Base-by-base conservation (phyloP, 2,113 vertebrate genomes). In the Pagrus major region DNA sequence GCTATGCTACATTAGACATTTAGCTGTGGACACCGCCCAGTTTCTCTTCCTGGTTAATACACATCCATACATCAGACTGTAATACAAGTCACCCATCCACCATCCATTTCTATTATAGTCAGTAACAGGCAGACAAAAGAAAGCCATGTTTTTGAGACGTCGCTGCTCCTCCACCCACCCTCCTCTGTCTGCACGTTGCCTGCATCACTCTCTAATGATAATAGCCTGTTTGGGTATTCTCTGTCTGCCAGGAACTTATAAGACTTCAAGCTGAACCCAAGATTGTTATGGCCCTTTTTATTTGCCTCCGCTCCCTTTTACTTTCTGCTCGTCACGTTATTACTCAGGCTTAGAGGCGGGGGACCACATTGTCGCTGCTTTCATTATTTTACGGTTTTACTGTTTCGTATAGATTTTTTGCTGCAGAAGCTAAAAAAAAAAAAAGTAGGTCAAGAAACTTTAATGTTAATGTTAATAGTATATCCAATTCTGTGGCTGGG, bases 391-490 rank as follows among this genome's bases (percentile, higher is more conserved):
- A 33, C 77, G 66, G 44, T 77, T n/a, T n/a, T n/a, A n/a, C n/a
- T 83, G 69, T 81, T 79, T 77, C 75, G 63, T 83, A 61, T 77
- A 21, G 75, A 77, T 82, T 71, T 81, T 74, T 80, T 78, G 42
- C 66, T 10, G 60, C 6, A 0, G 47, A 75, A 18, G 51, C 47
- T 41, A 44, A 51, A 76, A 72, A 76, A 44, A 51, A 76, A 72
- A 76, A 70, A 91, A 86, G 25, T 89, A 84, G 84, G 85, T 86
- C 86, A 78, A 41, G 56, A 5, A 8, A 51, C 64, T 68, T 80
- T 82, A 76, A 73, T 86, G 73, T 86, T 86, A 60, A 58, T 76
- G 84, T 82, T 81, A 84, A 84, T 61, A 35, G 72, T 76, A 80
- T 83, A 89, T 70, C 76, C 31, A 54, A 66, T 76, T 88, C 64